A percentile compares a stretch with the other conserved stretches of the same genome.
Conservation (phyloP, 2,888 invertebrate genomes). For the Orthosia incerta region DNA sequence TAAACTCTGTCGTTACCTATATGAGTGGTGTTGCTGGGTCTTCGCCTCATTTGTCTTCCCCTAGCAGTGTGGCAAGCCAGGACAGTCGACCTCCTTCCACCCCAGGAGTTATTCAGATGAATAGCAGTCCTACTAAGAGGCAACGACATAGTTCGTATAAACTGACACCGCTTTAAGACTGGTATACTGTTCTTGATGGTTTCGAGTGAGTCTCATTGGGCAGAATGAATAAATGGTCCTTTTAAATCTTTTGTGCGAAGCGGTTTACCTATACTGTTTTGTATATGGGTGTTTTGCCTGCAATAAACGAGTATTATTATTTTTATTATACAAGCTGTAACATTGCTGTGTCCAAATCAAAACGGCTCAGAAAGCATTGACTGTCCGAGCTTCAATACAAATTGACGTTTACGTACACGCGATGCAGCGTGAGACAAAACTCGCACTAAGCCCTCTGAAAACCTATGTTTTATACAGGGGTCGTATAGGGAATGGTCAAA, state of each 20-base stretch:
- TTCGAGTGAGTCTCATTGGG: neutral
- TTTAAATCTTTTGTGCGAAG: neutral
- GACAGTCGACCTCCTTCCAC: conserved; percentile 74
- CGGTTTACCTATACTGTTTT: no score
- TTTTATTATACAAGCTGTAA: neutral
- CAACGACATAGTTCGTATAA: conserved; percentile 81
- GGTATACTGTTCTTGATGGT: conserved; percentile 5
- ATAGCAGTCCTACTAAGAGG: conserved; percentile 78
- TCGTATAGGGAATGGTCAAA: neutral
- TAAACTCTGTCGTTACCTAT: conserved; percentile 84
- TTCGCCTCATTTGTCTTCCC: conserved; percentile 85
- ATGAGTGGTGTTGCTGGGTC: conserved; percentile 85
- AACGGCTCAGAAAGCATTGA: neutral
- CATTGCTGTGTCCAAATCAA: neutral
- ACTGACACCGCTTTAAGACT: conserved; percentile 81
- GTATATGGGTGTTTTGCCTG: no score
- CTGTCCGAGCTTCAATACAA: neutral
- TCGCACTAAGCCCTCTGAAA: no score
- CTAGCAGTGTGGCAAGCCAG: conserved; percentile 79
- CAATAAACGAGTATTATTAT: no score
- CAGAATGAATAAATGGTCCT: neutral
- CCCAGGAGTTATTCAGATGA: conserved; percentile 73
- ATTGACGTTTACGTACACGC: no score
- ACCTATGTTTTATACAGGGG: neutral
- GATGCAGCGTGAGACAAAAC: no score